Evolutionary conservation across 2,797 vertebrate species (phyloP).

Genomic region (Thripadectes ignobilis): DNA sequence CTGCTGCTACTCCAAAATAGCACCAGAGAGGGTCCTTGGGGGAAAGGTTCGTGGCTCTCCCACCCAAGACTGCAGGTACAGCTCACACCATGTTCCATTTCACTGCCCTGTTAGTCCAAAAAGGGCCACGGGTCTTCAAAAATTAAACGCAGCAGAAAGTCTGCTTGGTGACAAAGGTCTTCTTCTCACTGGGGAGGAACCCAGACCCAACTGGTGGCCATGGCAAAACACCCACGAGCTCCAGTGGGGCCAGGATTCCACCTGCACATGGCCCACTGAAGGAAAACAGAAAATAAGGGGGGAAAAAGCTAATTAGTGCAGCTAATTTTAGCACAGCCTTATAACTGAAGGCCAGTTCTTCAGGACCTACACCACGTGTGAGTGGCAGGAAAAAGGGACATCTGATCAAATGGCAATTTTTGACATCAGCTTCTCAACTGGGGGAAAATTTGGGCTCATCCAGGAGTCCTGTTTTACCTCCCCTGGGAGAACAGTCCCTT

Average conservation of each 20-base stretch:
- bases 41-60: neutral
- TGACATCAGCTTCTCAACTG: neutral
- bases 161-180: neutral
- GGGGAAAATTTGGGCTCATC: neutral
- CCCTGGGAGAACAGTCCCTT: neutral
- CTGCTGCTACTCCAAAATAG: neutral
- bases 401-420: neutral
- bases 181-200: neutral
- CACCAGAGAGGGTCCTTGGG: neutral
- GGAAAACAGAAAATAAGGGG: neutral
- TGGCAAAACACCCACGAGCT: neutral
- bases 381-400: neutral
- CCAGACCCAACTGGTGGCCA: neutral
- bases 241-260: neutral
- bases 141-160: neutral
- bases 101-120: neutral
- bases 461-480: neutral
- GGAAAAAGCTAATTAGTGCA: neutral
- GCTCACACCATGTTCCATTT: neutral
- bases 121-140: neutral
- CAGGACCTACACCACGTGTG: neutral
- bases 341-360: neutral
- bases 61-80: neutral
- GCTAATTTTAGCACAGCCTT: neutral
- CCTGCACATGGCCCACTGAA: neutral